Evolutionary conservation across 37 sponge, comb jelly and placozoan genomes (phyloP).

Genomic region (Aphrocallistes beatrix): DNA sequence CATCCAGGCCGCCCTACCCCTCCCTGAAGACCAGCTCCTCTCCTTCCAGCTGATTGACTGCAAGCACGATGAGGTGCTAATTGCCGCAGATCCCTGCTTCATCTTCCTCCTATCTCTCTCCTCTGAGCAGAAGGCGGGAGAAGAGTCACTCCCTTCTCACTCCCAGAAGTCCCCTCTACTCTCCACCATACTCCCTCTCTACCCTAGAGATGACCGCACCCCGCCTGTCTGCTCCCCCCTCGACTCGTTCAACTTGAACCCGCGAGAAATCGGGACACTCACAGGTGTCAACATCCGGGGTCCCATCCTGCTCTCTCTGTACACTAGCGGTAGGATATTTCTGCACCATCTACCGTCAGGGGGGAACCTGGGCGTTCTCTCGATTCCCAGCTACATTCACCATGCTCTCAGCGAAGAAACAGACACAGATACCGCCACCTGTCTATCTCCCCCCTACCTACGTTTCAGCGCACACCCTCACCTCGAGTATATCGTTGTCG

Average conservation of each 20-base stretch:
- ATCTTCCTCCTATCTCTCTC: neutral
- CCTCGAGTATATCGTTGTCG: neutral
- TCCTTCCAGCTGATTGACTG: neutral
- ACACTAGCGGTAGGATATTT: neutral
- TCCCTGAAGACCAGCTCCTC: neutral
- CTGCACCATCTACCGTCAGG: neutral
- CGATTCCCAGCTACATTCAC: neutral
- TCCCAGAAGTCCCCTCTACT: neutral
- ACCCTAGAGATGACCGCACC: neutral
- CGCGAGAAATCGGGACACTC: neutral
- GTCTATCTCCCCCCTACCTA: neutral
- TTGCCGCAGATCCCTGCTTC: neutral
- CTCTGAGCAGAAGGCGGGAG: neutral
- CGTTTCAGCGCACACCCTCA: neutral
- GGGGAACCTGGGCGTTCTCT: neutral
- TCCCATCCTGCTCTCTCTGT: neutral
- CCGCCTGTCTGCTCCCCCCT: neutral
- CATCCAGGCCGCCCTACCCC: neutral
- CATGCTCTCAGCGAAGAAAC: neutral
- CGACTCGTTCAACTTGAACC: neutral
- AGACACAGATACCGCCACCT: neutral
- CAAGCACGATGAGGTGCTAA: neutral
- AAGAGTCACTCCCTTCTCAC: neutral
- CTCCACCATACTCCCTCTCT: neutral
- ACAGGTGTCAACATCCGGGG: neutral